phyloP scores from a whole-genome alignment of 2,797 vertebrate genomes.

The Erethizon dorsatum region DNA sequence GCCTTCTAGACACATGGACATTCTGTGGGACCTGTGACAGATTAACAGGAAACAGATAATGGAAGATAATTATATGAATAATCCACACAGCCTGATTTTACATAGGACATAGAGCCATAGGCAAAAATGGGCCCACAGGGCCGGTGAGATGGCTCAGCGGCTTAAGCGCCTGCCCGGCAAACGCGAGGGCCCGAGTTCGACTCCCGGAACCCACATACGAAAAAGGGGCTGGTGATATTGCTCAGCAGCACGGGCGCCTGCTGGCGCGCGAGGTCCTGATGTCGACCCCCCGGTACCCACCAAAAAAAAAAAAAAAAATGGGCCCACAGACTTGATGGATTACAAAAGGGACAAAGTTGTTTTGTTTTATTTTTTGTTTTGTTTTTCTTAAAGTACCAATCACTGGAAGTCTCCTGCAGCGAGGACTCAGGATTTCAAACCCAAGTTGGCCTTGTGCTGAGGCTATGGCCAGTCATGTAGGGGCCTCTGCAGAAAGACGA shows the following conservation, averaged over 20 bases:
- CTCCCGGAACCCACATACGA: too few relatives aligned
- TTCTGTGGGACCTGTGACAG: constrained; percentile 32
- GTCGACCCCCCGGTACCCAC: too few relatives aligned
- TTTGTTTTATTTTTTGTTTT: not conserved
- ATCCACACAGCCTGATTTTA: constrained; percentile 54
- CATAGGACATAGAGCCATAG: constrained; percentile 50
- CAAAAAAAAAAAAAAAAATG: too few relatives aligned
- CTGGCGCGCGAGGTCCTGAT: too few relatives aligned
- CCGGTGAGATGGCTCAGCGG: too few relatives aligned
- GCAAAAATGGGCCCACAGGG: constrained; percentile 55
- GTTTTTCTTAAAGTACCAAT: not conserved
- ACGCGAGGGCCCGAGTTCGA: too few relatives aligned
- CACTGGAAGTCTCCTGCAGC: not conserved
- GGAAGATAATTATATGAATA: constrained; percentile 67
- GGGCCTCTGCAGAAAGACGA: not conserved
- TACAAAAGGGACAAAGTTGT: not conserved
- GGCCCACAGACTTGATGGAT: not conserved
- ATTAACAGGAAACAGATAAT: constrained; percentile 64
- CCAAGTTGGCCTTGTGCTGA: not conserved
- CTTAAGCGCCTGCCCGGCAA: too few relatives aligned
- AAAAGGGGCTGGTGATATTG: too few relatives aligned
- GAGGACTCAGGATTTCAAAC: not conserved
- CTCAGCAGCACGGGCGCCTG: too few relatives aligned
- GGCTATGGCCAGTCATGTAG: not conserved
- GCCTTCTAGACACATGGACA: not conserved